A percentile compares a stretch with the other conserved stretches of the same genome.
Evolutionary conservation across 2,113 vertebrate genomes (phyloP).

Genomic region (Pyrgilauda ruficollis): DNA sequence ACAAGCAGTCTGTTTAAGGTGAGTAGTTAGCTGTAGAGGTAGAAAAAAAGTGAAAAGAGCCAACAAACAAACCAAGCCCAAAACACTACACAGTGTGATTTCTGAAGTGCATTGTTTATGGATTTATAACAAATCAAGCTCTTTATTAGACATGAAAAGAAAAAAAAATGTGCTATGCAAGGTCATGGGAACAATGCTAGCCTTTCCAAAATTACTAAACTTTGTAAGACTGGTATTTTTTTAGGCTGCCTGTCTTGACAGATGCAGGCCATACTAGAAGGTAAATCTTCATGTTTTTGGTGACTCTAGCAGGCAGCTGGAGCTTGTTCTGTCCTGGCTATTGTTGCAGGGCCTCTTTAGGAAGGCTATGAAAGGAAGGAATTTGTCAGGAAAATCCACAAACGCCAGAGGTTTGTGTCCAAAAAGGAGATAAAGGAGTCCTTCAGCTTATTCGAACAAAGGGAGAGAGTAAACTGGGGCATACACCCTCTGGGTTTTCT

Average conservation of each 20-base stretch:
- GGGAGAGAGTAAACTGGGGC: neutral
- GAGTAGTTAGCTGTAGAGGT: neutral
- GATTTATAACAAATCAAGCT: neutral
- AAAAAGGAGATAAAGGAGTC: neutral
- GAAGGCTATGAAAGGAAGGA: neutral
- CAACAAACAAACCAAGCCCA: neutral
- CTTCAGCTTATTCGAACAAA: neutral
- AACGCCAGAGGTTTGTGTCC: neutral
- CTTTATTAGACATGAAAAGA: neutral
- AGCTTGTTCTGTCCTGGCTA: neutral
- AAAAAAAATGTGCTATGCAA: neutral
- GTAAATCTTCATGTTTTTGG: neutral
- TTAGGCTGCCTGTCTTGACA: neutral
- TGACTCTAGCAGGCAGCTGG: neutral
- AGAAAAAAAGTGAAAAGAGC: neutral
- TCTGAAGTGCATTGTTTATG: neutral
- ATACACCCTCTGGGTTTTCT: fast-evolving
- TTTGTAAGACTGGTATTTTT: neutral
- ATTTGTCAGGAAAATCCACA: neutral
- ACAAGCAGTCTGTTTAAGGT: neutral
- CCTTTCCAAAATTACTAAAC: neutral
- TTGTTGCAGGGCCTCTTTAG: neutral
- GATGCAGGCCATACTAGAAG: neutral
- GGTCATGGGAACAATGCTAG: neutral
- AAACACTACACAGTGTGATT: neutral